phyloP scores from a whole-genome alignment of 2,113 vertebrate genomes.

The Gymnobelideus leadbeateri region DNA sequence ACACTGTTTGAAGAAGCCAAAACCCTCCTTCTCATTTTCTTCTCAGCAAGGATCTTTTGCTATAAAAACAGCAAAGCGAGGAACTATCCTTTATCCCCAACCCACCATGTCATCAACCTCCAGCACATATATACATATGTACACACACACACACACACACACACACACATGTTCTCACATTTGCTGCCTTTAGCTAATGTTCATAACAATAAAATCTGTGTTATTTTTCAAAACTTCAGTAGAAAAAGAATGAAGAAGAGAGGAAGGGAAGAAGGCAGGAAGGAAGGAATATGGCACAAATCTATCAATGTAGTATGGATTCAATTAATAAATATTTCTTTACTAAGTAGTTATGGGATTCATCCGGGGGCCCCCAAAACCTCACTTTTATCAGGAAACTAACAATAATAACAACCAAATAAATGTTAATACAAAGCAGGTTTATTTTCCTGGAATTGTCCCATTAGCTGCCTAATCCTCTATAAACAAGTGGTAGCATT shows the following conservation, averaged over 20 bases:
- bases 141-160: no score
- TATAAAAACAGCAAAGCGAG: conserved; percentile 51
- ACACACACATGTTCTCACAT: neutral
- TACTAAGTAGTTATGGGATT: neutral
- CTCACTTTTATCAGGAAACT: neutral
- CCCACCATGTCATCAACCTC: neutral
- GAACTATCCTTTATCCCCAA: neutral
- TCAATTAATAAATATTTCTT: neutral
- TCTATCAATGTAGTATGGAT: neutral
- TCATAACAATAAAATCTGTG: conserved; percentile 45
- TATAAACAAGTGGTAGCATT: neutral
- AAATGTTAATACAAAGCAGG: neutral
- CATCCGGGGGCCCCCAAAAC: neutral
- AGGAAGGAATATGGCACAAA: neutral
- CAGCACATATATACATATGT: neutral
- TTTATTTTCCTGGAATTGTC: neutral
- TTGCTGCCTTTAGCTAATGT: conserved; percentile 23
- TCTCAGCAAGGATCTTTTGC: conserved; percentile 49
- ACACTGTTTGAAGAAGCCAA: conserved; percentile 42
- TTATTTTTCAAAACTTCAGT: conserved; percentile 48
- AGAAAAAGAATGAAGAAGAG: conserved; percentile 9
- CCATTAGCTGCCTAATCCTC: neutral
- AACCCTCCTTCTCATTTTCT: conserved; percentile 10
- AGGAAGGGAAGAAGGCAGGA: neutral
- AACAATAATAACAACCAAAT: no score